Evolutionary conservation across 2,797 vertebrate genomes (phyloP), one percentile per base, ranked within the genome.

Genomic region (Smutsia temminckii): DNA sequence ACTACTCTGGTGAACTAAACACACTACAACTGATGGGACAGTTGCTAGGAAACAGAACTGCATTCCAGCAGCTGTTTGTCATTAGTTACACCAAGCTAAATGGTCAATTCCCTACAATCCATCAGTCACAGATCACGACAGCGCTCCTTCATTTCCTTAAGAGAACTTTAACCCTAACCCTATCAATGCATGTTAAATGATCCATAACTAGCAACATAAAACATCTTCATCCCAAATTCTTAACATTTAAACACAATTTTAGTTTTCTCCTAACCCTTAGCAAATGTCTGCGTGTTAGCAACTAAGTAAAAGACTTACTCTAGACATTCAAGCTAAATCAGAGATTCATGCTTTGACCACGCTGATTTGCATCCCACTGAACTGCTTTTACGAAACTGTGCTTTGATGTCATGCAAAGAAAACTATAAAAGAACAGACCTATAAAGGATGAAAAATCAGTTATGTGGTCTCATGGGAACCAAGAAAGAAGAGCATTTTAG

Each of bases 171-270:
- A 71, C 59, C 7, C 20, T 86, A 77, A 88, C 29, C 37, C 81
- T 66, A 53, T 72, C 17, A 53, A 37, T 40, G 21, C 34, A 61
- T 49, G 27, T 79, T 23, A 91, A 72, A 77, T 29, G 87, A 85
- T 13, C 18, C 42, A 3, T 64, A 88, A 85, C 23, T 59, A 32
- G 40, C 55, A 96, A 94, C 71, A 86, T 61, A 89, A 95, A 92
- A 87, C 29, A 69, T 69, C 79, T 93, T 66, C 51, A 89, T 57
- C 57, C 42, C 27, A 92, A 94, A 92, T 55, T 85, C 37, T 57
- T 95, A 17, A 92, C 10, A 92, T 46, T 46, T 57, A 93, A 92
- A 94, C 37, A 78, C 16, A 85, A 92, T 85, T 89, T 89, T 78
- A 59, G 49, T 68, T 85, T 92, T 84, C 57, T 86, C 51, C 29